Evolutionary conservation across 2,797 vertebrate genomes (phyloP).

Genomic region (Gymnothorax reevesii): DNA sequence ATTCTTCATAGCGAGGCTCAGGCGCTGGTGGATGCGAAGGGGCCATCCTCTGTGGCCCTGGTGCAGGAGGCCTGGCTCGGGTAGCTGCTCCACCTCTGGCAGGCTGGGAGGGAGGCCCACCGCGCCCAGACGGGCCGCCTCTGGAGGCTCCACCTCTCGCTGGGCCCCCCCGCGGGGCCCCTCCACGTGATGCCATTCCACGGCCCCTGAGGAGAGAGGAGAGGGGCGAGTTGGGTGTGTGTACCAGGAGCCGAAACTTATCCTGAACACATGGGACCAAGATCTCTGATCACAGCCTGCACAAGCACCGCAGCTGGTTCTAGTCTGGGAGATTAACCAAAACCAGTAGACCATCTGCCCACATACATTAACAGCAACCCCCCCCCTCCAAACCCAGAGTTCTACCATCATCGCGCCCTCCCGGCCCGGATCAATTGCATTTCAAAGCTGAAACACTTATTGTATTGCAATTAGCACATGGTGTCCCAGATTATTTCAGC

Average conservation of each 20-base stretch:
- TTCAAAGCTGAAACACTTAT: too few relatives aligned
- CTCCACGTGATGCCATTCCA: slow-evolving; percentile 82
- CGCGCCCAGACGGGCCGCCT: slow-evolving; percentile 80
- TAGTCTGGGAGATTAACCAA: background rate
- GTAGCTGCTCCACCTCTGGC: slow-evolving; percentile 77
- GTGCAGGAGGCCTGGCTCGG: slow-evolving; percentile 79
- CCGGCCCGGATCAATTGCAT: too few relatives aligned
- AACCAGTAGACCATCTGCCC: background rate
- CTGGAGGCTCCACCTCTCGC: slow-evolving; percentile 83
- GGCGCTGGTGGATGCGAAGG: slow-evolving; percentile 78
- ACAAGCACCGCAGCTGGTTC: background rate
- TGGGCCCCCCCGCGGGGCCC: slow-evolving; percentile 82
- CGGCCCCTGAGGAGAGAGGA: slow-evolving; percentile 74
- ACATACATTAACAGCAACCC: too few relatives aligned
- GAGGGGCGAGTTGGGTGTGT: background rate
- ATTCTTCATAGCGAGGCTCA: slow-evolving; percentile 85
- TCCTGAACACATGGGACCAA: background rate
- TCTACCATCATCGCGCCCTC: too few relatives aligned
- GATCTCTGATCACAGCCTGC: background rate
- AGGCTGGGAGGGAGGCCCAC: slow-evolving; percentile 79
- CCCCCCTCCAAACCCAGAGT: too few relatives aligned
- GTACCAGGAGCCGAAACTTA: background rate
- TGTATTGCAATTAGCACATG: too few relatives aligned
- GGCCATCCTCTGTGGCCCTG: slow-evolving; percentile 85
- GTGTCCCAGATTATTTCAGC: too few relatives aligned